Conservation (phyloP, 1,140 invertebrate species). For the Vollenhovia emeryi region DNA sequence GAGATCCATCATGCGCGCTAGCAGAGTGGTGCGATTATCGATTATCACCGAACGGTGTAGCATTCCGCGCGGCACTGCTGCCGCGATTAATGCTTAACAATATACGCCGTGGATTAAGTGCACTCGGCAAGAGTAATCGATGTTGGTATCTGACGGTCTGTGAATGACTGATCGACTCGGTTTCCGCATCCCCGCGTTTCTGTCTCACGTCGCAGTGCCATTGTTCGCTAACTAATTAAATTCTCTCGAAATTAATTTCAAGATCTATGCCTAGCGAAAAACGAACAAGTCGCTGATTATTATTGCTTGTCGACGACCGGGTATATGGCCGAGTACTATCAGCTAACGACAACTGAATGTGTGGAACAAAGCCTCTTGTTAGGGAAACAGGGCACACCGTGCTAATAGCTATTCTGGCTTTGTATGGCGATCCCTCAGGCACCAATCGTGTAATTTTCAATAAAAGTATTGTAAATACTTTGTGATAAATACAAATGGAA, state of each 20-base stretch:
- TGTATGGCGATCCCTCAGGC: not conserved
- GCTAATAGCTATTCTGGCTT: not conserved
- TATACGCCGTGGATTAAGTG: slow-evolving; percentile 50
- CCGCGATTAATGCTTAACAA: slow-evolving; percentile 44
- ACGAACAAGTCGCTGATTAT: slow-evolving; percentile 52
- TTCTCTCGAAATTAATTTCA: slow-evolving; percentile 67
- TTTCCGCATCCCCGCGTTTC: slow-evolving; percentile 47
- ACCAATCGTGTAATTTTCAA: not conserved
- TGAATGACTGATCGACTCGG: slow-evolving; percentile 62
- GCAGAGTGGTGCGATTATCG: slow-evolving; percentile 17
- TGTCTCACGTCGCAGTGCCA: slow-evolving; percentile 48
- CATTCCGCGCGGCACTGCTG: not conserved
- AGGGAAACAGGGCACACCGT: not conserved
- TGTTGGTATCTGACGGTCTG: slow-evolving; percentile 46
- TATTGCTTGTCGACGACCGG: slow-evolving; percentile 37
- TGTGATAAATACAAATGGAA: not conserved
- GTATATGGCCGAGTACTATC: slow-evolving; percentile 24
- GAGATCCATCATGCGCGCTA: slow-evolving; percentile 26
- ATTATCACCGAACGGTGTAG: slow-evolving; percentile 41
- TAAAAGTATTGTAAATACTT: not conserved
- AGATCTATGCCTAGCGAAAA: slow-evolving; percentile 25
- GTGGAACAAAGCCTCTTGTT: slow-evolving; percentile 48
- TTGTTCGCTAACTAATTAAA: slow-evolving; percentile 68
- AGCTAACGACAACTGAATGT: slow-evolving; percentile 26
- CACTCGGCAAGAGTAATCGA: slow-evolving; percentile 55